Evolutionary conservation across 2,888 invertebrate species (phyloP), one percentile per base, ranked within the genome.

Genomic region (Leptogaster cylindrica): DNA sequence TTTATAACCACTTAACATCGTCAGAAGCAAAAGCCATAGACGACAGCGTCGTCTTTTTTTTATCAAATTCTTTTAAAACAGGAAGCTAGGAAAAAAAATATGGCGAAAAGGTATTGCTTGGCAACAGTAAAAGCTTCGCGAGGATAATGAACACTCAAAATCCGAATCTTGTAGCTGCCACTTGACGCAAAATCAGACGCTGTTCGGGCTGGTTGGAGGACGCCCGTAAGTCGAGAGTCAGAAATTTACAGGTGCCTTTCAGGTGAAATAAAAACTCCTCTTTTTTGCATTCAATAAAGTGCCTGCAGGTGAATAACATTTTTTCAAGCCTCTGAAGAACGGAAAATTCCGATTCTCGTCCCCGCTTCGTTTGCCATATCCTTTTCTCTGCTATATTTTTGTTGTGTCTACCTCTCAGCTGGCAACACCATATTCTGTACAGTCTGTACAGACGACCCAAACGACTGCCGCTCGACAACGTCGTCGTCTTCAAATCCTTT

Each of bases 161-260:
- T 46, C 20, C 46, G 20, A 46, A 46, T 46, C 46, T 20, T 20
- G 46, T n/a, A 46, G 46, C n/a, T 6, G 16, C 46, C 18, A 20
- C 46, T 46, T n/a, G 46, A 46, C 20, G 46, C 16, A 5, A 23
- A 20, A 46, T 46, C 46, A 46, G 46, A 46, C 46, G 16, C 20
- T 46, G 20, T 23, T 46, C 20, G 46, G 46, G 18, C 10, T 46
- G 20, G 8, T 18, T 6, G n/a, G 10, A 20, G 14, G 46, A 39
- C 10, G 16, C 46, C 46, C 46, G 16, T 20, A 20, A 18, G 8
- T 12, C 46, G 46, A 6, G n/a, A 20, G 46, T n/a, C 46, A 20
- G 18, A 16, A 12, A 7, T 6, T 23, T 46, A n/a, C 16, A 46
- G 16, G n/a, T 20, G 20, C 20, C 46, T 46, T 46, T 20, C 46